Evolutionary conservation across 2,113 vertebrate species (phyloP), one percentile per base, ranked within the genome.

Genomic region (Pleuronectes platessa): DNA sequence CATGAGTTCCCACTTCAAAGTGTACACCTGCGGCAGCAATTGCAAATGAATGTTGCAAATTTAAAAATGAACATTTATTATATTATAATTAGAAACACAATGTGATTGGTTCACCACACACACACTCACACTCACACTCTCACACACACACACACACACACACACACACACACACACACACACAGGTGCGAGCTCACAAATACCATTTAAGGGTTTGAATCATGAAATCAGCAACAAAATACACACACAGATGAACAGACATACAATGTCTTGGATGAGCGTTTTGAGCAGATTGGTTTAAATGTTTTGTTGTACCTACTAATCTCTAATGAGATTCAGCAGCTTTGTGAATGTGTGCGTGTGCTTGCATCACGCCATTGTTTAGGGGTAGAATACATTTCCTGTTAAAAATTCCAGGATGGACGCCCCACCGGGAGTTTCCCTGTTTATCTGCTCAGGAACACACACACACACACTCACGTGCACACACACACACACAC

Each of bases 401-500:
- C 92, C 90, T 88, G 89, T 88, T 85, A 64, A 78, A 85, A 90
- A 88, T 91, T 93, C 84, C 91, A 90, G 90, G 87, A 90, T 87
- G 81, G 89, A 86, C 87, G 81, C 83, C 79, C 80, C 78, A 83
- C 70, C 54, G 84, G 86, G 86, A 83, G 80, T 81, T 79, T 85
- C 86, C 84, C 78, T 92, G 90, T 90, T 89, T 92, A 90, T 90
- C 87, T 90, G 70, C 53, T 24, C 21, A 56, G 37, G 54, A 69
- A 54, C 54, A 27, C 18, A 54, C 47, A 61, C 73, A 81, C 51
- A 75, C 56, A 60, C 15, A 53, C 27, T 1, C 5, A 6, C 27
- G 0, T 5, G 5, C 5, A 6, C 5, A 7, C 27, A 31, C 27
- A 6, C 27, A 31, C 27, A 31, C 27, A 31, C 5, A 31, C 27